phyloP scores from a whole-genome alignment of 2,113 vertebrate genomes.

The Amphiprion percula region DNA sequence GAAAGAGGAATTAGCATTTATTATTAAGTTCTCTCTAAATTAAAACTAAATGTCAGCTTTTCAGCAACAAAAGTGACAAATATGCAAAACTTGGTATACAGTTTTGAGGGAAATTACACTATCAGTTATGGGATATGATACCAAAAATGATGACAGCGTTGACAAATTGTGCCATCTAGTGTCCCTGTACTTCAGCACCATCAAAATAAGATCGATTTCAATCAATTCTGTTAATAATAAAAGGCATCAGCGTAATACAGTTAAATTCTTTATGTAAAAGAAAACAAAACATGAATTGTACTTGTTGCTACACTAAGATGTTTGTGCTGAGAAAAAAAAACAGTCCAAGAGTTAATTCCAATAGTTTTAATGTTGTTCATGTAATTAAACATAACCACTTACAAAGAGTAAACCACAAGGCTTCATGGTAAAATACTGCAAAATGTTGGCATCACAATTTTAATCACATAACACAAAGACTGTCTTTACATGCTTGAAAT shows the following conservation, averaged over 20 bases:
- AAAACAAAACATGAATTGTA: neutral
- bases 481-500: neutral
- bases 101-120: neutral
- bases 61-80: neutral
- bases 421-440: conserved; percentile 17
- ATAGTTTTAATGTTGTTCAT: neutral
- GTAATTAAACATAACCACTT: conserved; percentile 18
- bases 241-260: neutral
- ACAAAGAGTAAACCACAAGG: neutral
- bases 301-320: neutral
- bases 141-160: neutral
- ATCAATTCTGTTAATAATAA: neutral
- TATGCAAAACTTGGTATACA: neutral
- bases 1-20: neutral
- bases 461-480: neutral
- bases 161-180: conserved; percentile 43
- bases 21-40: neutral
- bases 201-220: neutral
- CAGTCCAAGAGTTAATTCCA: neutral
- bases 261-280: neutral
- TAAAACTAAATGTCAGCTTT: neutral
- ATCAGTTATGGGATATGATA: neutral
- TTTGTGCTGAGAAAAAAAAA: neutral
- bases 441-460: neutral
- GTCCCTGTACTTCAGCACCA: conserved; percentile 1